Percentiles rank a stretch among this genome's conserved stretches.
phyloP scores from a whole-genome alignment of 2,888 invertebrate genomes.

The Argyra leucocephala region DNA sequence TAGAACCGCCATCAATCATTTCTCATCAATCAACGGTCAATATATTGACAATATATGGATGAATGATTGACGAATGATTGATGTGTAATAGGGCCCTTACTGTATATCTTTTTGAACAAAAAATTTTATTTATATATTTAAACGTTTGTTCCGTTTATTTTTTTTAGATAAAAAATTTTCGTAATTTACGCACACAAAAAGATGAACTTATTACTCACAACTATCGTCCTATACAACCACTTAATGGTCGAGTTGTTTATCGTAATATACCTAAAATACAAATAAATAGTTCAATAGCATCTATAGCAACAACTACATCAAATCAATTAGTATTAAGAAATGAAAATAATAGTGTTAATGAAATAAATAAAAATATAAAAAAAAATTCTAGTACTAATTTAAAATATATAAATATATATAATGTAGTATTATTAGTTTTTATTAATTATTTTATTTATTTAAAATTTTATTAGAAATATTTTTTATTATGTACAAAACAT shows the following conservation, averaged over 20 bases:
- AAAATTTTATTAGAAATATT: too few species aligned
- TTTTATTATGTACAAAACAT: too few species aligned
- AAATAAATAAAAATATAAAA: not conserved
- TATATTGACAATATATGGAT: too few species aligned
- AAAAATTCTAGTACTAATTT: not conserved
- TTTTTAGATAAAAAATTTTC: slow-evolving; percentile 62
- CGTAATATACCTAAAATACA: slow-evolving; percentile 17
- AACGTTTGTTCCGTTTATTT: too few species aligned
- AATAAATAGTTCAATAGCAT: not conserved
- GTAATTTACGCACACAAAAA: slow-evolving; percentile 54
- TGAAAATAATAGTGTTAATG: not conserved
- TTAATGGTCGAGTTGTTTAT: slow-evolving; percentile 58
- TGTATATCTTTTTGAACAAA: too few species aligned
- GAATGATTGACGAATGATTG: too few species aligned
- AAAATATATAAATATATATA: not conserved
- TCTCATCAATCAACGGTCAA: too few species aligned
- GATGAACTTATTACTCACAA: slow-evolving; percentile 64
- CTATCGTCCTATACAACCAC: slow-evolving; percentile 70
- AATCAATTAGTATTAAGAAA: not conserved
- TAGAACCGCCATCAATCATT: too few species aligned
- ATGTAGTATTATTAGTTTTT: too few species aligned
- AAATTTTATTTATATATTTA: too few species aligned
- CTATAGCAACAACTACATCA: not conserved
- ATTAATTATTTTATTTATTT: too few species aligned
- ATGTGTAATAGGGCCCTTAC: too few species aligned